A percentile compares a stretch with the other conserved stretches of the same genome.
phyloP scores from a whole-genome alignment of 2,888 invertebrate genomes.

The Papilio gigon region DNA sequence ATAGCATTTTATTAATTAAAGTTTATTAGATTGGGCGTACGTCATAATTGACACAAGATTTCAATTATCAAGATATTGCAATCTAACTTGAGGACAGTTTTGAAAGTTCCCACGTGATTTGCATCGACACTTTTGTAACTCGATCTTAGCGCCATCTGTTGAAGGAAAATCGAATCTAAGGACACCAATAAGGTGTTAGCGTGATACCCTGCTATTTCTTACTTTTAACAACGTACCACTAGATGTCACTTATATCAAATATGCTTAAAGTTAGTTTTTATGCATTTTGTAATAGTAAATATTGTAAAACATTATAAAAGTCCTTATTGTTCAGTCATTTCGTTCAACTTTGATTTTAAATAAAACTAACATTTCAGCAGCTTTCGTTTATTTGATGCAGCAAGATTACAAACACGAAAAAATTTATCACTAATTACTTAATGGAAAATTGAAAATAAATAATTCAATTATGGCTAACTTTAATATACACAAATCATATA shows the following conservation, averaged over 20 bases:
- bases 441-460: constrained; percentile 28
- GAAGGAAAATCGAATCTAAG: no score
- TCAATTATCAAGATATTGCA: not conserved
- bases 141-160: not conserved
- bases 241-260: not conserved
- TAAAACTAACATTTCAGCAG: constrained; percentile 49
- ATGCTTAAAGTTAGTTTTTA: not conserved
- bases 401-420: constrained; percentile 60
- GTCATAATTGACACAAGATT: not conserved
- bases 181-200: no score
- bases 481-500: constrained; percentile 6
- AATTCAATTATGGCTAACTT: constrained; percentile 43
- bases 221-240: not conserved
- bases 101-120: not conserved
- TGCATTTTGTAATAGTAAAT: no score
- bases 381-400: constrained; percentile 62
- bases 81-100: not conserved
- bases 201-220: no score
- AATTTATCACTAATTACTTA: constrained; percentile 50
- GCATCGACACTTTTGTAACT: not conserved
- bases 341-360: no score
- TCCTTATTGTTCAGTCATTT: no score
- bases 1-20: not conserved
- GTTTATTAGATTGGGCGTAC: not conserved
- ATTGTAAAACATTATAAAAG: no score